phyloP scores from a whole-genome alignment of 2,888 invertebrate species.

The Dusona sp. region DNA sequence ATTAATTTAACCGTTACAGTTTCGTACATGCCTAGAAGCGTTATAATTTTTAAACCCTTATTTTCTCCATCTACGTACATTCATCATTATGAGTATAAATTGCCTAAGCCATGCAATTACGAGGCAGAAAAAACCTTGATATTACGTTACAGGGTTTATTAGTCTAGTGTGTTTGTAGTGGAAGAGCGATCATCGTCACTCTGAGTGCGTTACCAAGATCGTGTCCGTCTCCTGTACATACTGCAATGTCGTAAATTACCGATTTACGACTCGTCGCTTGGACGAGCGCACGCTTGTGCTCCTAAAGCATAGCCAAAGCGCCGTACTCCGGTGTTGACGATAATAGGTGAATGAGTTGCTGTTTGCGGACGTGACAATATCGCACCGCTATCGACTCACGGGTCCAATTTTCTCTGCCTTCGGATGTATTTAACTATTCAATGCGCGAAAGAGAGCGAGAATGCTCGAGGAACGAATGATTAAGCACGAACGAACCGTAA shows the following conservation, averaged over 20 bases:
- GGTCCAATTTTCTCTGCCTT: slow-evolving; percentile 28
- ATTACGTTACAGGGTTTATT: slow-evolving; percentile 33
- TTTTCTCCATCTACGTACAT: not conserved
- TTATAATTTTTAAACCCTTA: not conserved
- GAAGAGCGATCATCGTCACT: slow-evolving; percentile 45
- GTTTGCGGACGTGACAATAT: slow-evolving; percentile 67
- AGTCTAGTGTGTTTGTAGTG: slow-evolving; percentile 24
- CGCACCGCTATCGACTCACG: slow-evolving; percentile 49
- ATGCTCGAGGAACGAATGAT: slow-evolving; percentile 2
- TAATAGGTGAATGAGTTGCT: slow-evolving; percentile 73
- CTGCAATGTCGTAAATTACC: slow-evolving; percentile 70
- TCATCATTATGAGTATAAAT: not conserved
- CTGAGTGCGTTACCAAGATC: slow-evolving; percentile 61
- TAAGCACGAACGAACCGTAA: not conserved
- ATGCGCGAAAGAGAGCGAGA: not conserved
- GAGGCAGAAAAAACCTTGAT: not conserved
- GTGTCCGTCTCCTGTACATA: slow-evolving; percentile 29
- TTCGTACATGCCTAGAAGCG: not conserved
- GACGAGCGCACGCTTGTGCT: slow-evolving; percentile 10
- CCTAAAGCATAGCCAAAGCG: not conserved
- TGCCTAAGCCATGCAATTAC: not conserved
- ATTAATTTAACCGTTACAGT: not conserved
- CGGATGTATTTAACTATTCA: slow-evolving; percentile 26
- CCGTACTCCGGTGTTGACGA: slow-evolving; percentile 65
- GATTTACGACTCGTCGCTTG: slow-evolving; percentile 70